Percentiles rank a stretch among this genome's conserved stretches.
Evolutionary conservation across 2,797 vertebrate species (phyloP).

Genomic region (Rallus crepitans): DNA sequence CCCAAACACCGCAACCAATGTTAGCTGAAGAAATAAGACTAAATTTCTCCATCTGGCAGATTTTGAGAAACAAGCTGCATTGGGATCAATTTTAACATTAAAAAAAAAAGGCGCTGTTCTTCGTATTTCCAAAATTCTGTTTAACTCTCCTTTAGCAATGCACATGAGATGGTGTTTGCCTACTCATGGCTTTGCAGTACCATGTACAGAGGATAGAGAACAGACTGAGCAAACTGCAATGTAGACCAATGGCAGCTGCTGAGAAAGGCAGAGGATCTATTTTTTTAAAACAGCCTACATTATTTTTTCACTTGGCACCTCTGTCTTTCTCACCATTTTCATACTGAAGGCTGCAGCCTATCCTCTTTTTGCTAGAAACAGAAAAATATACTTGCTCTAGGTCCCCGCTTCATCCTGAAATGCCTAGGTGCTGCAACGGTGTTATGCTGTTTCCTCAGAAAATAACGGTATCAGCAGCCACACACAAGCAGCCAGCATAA

Average conservation of each 20-base stretch:
- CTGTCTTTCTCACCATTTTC: neutral
- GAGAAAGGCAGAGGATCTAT: neutral
- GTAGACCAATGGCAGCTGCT: neutral
- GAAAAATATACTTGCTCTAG: neutral
- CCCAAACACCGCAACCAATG: neutral
- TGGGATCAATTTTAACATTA: neutral
- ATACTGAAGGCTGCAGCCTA: neutral
- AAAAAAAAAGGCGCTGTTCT: neutral
- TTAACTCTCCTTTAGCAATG: neutral
- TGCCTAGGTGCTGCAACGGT: neutral
- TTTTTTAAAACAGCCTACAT: neutral
- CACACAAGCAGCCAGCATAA: neutral
- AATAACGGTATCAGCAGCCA: neutral
- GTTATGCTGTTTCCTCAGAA: neutral
- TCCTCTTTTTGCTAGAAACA: neutral
- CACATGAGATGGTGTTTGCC: rapidly evolving
- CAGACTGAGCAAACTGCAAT: rapidly evolving
- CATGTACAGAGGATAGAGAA: neutral
- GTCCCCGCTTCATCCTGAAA: neutral
- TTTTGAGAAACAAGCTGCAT: neutral
- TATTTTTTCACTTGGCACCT: neutral
- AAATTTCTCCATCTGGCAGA: neutral
- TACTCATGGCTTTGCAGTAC: neutral
- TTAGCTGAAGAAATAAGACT: neutral
- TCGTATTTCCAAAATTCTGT: neutral